These are phyloP conservation scores for Byasa hedistus DNA, from an alignment of 2,888 invertebrate species.

Conservation along the genomic window DNA sequence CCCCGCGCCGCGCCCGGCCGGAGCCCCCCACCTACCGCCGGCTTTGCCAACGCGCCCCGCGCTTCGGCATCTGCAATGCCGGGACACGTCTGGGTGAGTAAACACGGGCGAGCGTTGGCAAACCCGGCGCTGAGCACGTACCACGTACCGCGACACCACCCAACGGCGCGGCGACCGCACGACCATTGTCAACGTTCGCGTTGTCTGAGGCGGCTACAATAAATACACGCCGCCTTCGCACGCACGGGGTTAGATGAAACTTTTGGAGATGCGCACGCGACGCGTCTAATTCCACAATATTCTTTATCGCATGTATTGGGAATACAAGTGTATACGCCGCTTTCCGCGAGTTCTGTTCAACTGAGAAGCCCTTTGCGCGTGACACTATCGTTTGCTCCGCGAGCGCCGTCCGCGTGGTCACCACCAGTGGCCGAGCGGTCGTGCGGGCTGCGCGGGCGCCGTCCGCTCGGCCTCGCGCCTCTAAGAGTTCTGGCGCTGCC, in stretches of 20 bases:
- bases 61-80: constrained; percentile 80
- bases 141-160: no score
- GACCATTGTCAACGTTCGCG: no score
- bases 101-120: constrained; percentile 53
- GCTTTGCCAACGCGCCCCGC: constrained; percentile 55
- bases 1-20: constrained; percentile 32
- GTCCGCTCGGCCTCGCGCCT: constrained; percentile 62
- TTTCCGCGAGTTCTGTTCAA: no score
- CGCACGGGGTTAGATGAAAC: no score
- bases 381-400: constrained; percentile 18
- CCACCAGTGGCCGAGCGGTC: constrained; percentile 36
- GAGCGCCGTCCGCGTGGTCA: constrained; percentile 15
- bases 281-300: no score
- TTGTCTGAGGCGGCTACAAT: no score
- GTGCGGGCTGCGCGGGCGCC: constrained; percentile 39
- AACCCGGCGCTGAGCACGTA: constrained; percentile 54
- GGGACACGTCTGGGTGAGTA: constrained; percentile 68
- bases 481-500: constrained; percentile 83
- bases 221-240: no score
- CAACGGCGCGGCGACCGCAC: no score
- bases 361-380: no score
- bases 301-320: constrained; percentile 5
- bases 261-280: no score
- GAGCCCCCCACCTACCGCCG: constrained; percentile 37
- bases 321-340: not conserved